These are phyloP conservation scores for Papilio demoleus DNA, from an alignment of 2,888 invertebrate genomes.

Conservation along the genomic window DNA sequence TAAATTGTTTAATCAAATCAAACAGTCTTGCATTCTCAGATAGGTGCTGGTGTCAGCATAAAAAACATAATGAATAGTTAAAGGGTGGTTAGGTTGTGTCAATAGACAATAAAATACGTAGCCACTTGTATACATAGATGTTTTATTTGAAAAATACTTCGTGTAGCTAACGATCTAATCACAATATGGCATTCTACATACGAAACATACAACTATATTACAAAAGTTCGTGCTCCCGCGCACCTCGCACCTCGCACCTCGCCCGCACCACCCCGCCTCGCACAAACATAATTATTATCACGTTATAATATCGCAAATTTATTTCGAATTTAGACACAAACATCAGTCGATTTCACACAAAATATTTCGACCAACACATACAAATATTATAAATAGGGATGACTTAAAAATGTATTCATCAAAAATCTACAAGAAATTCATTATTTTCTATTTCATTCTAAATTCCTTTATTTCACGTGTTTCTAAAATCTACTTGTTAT, in stretches of 20 bases:
- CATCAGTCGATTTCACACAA: conserved; percentile 32
- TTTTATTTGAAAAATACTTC: conserved; percentile 74
- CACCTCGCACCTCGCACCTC: neutral
- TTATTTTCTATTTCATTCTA: neutral
- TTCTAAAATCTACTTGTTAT: neutral
- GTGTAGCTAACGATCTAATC: conserved; percentile 67
- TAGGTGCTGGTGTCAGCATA: no score
- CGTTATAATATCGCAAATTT: conserved; percentile 46
- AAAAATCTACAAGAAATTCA: neutral
- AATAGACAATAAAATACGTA: conserved; percentile 47
- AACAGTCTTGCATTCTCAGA: no score
- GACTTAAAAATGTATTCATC: no score
- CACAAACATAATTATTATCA: conserved; percentile 49
- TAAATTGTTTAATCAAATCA: no score
- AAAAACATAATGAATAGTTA: neutral
- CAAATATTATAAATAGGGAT: conserved; percentile 36
- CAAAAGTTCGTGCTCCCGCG: conserved; percentile 48
- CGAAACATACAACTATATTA: conserved; percentile 56
- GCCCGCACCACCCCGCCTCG: conserved; percentile 28
- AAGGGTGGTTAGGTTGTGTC: neutral
- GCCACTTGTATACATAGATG: conserved; percentile 67
- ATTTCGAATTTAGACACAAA: conserved; percentile 45
- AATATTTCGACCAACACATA: conserved; percentile 15
- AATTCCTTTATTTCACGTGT: no score
- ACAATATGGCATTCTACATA: conserved; percentile 71